Conservation (phyloP, 2,888 invertebrate species). For the Tipula vernalis region DNA sequence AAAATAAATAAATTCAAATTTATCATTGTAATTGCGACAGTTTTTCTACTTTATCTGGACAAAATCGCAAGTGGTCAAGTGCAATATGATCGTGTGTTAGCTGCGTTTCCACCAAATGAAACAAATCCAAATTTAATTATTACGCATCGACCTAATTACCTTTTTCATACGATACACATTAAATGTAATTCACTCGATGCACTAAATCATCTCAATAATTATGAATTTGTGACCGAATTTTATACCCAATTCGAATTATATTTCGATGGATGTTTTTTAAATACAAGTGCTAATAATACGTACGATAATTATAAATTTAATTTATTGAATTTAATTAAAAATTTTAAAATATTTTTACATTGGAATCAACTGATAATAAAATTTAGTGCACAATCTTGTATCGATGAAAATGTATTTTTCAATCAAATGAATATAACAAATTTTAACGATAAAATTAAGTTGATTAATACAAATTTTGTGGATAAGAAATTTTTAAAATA, state of each 20-base stretch:
- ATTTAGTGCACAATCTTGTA: neutral
- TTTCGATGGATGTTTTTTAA: neutral
- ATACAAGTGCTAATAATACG: neutral
- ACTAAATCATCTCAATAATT: neutral
- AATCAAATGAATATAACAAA: neutral
- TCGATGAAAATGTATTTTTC: neutral
- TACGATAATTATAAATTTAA: neutral
- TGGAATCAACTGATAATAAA: neutral
- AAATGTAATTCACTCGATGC: neutral
- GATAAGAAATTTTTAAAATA: neutral
- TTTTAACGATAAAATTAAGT: neutral
- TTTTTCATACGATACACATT: neutral
- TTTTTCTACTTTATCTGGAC: neutral
- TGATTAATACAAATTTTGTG: neutral
- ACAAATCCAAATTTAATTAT: neutral
- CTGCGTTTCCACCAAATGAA: neutral
- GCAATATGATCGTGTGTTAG: neutral
- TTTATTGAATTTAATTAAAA: neutral
- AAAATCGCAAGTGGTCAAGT: neutral
- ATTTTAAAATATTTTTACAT: neutral
- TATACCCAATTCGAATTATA: neutral
- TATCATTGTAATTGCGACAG: neutral
- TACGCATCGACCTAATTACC: neutral
- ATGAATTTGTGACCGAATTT: neutral
- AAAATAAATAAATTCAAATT: neutral